Evolutionary conservation across 2,888 invertebrate species (phyloP).

Genomic region (Drosophila helvetica): DNA sequence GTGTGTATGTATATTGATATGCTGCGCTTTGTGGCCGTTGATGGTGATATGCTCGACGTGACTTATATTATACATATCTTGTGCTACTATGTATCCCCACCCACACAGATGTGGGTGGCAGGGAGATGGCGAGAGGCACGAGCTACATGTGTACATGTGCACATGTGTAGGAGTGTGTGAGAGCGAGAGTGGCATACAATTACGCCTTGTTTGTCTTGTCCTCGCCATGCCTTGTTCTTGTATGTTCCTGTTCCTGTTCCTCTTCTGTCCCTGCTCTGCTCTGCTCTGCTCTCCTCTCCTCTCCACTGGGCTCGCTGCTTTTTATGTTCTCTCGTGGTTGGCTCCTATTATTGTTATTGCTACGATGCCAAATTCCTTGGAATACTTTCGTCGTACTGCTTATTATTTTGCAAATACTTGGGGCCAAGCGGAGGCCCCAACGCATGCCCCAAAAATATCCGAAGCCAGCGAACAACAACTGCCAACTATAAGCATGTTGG

Average conservation of each 20-base stretch:
- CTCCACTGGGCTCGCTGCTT: neutral
- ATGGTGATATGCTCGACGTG: conserved; percentile 65
- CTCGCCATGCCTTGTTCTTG: conserved; percentile 29
- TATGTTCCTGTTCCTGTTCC: neutral
- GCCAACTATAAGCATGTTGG: conserved; percentile 30
- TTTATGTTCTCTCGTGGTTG: conserved; percentile 8
- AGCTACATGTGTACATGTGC: no score
- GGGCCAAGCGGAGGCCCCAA: conserved; percentile 11
- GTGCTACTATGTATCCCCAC: conserved; percentile 4
- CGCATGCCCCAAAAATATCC: neutral
- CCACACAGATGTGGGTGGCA: neutral
- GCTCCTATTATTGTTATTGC: conserved; percentile 48
- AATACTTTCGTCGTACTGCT: conserved; percentile 32
- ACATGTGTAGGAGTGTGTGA: no score
- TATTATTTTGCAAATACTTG: conserved; percentile 61
- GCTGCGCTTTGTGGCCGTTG: conserved; percentile 53
- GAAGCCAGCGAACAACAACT: neutral
- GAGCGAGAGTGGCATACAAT: conserved; percentile 58
- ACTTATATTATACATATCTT: conserved; percentile 53
- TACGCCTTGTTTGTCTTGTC: conserved; percentile 58
- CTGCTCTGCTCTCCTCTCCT: no score
- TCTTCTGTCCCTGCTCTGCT: neutral
- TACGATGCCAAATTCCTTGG: conserved; percentile 52
- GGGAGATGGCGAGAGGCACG: no score
- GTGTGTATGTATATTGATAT: conserved; percentile 29